A percentile compares a stretch with the other conserved stretches of the same genome.
These are phyloP conservation scores for Pseudococcus longispinus DNA, from an alignment of 2,888 invertebrate genomes.

Conservation along the genomic window DNA sequence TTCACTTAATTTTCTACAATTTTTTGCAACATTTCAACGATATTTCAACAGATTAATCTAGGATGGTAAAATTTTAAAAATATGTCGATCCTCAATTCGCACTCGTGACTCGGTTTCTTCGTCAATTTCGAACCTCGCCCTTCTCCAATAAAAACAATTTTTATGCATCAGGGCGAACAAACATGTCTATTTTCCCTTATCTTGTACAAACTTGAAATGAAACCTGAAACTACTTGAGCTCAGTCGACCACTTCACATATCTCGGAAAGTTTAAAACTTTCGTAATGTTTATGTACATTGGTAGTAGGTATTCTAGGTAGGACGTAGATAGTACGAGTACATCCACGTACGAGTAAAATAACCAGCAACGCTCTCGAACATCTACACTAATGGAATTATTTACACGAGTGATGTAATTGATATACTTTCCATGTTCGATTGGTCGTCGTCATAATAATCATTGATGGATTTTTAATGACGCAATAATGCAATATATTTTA, in stretches of 20 bases:
- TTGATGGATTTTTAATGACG: neutral
- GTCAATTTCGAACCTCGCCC: neutral
- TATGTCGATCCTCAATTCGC: no score
- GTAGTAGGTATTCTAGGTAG: neutral
- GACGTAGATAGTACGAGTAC: neutral
- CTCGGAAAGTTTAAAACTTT: neutral
- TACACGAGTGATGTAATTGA: conserved; percentile 17
- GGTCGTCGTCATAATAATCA: neutral
- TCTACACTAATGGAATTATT: neutral
- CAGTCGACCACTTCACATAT: neutral
- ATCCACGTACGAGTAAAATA: neutral
- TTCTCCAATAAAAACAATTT: neutral
- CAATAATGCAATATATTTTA: conserved; percentile 11
- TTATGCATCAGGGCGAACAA: neutral
- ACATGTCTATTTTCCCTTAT: neutral
- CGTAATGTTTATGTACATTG: neutral
- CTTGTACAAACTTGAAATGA: neutral
- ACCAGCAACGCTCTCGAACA: neutral
- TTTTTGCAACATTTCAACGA: no score
- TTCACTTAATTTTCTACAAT: no score
- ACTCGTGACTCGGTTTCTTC: no score
- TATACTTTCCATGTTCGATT: conserved; percentile 13
- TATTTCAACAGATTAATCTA: no score
- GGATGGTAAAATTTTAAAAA: no score
- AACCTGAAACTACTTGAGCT: neutral